These are phyloP conservation scores for Tenebrio molitor DNA, from an alignment of 1,140 invertebrate genomes.

Conservation along the genomic window DNA sequence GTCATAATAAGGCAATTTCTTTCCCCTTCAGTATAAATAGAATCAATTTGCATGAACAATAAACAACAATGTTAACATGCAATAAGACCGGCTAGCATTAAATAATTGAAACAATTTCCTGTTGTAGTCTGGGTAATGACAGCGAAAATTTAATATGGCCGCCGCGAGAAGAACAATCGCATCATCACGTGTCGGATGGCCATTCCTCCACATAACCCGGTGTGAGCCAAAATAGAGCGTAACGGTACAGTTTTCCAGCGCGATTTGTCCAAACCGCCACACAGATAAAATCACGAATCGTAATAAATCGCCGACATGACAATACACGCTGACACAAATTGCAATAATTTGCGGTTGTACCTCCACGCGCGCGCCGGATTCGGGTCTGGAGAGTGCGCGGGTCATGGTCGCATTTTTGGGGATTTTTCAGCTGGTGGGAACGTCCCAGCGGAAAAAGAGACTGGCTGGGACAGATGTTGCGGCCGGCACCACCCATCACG, in stretches of 20 bases:
- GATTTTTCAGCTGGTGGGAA: too few relatives aligned
- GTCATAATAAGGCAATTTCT: conserved; percentile 7
- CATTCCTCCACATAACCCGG: too few relatives aligned
- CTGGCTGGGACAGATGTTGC: background rate
- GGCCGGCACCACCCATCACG: background rate
- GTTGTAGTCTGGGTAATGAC: background rate
- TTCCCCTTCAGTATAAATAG: conserved; percentile 33
- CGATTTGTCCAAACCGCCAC: background rate
- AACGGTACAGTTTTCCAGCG: background rate
- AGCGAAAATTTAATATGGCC: conserved; percentile 7
- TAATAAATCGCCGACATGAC: conserved; percentile 8
- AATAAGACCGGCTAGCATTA: conserved; percentile 17
- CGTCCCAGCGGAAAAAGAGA: too few relatives aligned
- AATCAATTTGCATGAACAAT: conserved; percentile 35
- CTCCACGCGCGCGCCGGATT: conserved; percentile 2
- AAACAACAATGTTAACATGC: conserved; percentile 23
- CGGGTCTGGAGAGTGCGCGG: background rate
- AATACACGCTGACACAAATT: conserved; percentile 12
- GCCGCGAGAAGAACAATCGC: background rate
- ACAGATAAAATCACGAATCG: conserved; percentile 16
- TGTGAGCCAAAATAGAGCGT: background rate
- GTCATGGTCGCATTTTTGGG: conserved; percentile 31
- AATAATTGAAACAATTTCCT: conserved; percentile 38
- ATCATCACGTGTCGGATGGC: too few relatives aligned
- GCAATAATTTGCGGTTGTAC: background rate